Conservation (phyloP, 1,140 invertebrate genomes). For the Drosophila novamexicana region DNA sequence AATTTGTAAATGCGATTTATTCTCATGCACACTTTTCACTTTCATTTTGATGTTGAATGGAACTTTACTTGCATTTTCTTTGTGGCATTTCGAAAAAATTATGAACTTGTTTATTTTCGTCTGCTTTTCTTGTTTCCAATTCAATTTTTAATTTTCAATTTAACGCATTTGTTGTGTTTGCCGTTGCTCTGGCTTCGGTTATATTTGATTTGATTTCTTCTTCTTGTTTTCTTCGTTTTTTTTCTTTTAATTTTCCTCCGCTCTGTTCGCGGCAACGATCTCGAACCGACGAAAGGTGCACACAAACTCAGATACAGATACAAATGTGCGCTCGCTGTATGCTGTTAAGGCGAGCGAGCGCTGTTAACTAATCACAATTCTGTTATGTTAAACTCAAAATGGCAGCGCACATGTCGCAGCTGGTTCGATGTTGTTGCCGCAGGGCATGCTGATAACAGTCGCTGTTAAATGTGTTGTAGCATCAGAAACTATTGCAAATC, state of each 20-base stretch:
- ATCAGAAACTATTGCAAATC: not conserved
- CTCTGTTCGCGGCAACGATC: slow-evolving; percentile 62
- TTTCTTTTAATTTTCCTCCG: slow-evolving; percentile 33
- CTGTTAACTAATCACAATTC: slow-evolving; percentile 24
- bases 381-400: slow-evolving; percentile 44
- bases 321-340: slow-evolving; percentile 1
- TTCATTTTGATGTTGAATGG: slow-evolving; percentile 34
- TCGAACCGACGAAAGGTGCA: slow-evolving; percentile 69
- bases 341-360: not conserved
- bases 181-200: slow-evolving; percentile 7
- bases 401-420: slow-evolving; percentile 38
- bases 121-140: slow-evolving; percentile 5
- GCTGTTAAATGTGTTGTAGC: no score
- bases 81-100: slow-evolving; percentile 46
- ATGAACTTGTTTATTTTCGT: slow-evolving; percentile 22
- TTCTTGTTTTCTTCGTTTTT: not conserved
- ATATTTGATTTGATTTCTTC: not conserved
- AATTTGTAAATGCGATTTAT: slow-evolving; percentile 22
- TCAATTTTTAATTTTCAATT: slow-evolving; percentile 29
- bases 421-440: slow-evolving; percentile 23
- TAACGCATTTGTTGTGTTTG: slow-evolving; percentile 54
- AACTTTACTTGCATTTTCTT: slow-evolving; percentile 53
- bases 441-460: slow-evolving; percentile 15
- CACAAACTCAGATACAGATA: slow-evolving; percentile 54
- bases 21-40: slow-evolving; percentile 47